phyloP scores from a whole-genome alignment of 2,888 invertebrate species.

The Agrotis puta region DNA sequence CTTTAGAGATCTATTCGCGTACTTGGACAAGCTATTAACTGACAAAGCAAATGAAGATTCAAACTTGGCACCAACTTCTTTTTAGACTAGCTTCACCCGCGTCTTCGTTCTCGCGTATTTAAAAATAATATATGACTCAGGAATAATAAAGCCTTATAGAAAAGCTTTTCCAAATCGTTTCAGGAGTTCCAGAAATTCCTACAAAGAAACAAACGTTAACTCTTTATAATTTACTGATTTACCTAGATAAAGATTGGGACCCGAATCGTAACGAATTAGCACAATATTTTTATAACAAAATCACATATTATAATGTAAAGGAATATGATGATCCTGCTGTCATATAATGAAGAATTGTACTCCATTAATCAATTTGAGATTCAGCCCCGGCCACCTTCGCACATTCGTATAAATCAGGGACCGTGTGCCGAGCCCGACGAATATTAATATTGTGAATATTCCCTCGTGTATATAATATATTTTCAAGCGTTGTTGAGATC shows the following conservation, averaged over 20 bases:
- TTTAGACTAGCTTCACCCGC: neutral
- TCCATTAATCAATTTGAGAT: conserved; percentile 59
- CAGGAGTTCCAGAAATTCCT: no score
- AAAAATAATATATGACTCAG: no score
- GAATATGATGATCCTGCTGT: conserved; percentile 42
- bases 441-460: conserved; percentile 54
- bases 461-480: conserved; percentile 40
- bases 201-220: no score
- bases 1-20: conserved; percentile 33
- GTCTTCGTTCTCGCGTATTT: no score
- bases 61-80: neutral
- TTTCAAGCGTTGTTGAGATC: conserved; percentile 35
- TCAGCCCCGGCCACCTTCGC: conserved; percentile 29
- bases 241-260: conserved; percentile 6
- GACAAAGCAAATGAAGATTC: conserved; percentile 22
- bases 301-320: conserved; percentile 22
- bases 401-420: conserved; percentile 54
- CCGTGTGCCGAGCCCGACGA: conserved; percentile 33
- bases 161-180: no score
- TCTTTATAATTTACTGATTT: no score
- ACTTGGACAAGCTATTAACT: conserved; percentile 26
- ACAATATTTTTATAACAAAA: conserved; percentile 46
- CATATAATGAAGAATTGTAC: conserved; percentile 56
- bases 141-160: no score
- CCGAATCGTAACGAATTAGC: conserved; percentile 36